These are phyloP conservation scores for Melinaea menophilus DNA, from an alignment of 2,888 invertebrate species.

Conservation along the genomic window DNA sequence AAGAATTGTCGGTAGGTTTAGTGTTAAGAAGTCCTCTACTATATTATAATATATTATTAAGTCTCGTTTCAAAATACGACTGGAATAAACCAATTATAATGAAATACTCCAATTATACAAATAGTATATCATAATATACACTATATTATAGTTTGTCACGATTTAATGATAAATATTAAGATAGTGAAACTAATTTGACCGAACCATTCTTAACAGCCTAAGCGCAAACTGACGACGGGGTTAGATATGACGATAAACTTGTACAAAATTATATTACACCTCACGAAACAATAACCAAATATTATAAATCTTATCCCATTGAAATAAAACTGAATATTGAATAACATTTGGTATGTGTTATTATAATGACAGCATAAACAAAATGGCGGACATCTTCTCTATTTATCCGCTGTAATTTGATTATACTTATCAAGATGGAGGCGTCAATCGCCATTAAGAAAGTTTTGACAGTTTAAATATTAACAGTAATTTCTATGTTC, in stretches of 20 bases:
- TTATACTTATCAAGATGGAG: conserved; percentile 71
- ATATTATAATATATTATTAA: too few species aligned
- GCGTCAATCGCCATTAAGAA: conserved; percentile 66
- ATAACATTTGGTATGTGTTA: background rate
- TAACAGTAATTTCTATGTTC: background rate
- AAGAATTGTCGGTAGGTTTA: too few species aligned
- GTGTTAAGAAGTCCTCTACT: too few species aligned
- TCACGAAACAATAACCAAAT: conserved; percentile 10
- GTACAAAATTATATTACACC: background rate
- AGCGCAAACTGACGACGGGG: conserved; percentile 56
- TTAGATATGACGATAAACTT: conserved; percentile 46
- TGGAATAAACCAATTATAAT: too few species aligned
- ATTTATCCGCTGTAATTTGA: conserved; percentile 50
- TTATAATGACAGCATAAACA: conserved; percentile 2
- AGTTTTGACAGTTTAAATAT: conserved; percentile 48
- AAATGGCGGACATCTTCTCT: conserved; percentile 26
- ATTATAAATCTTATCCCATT: conserved; percentile 6
- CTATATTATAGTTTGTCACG: background rate
- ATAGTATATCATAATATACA: too few species aligned
- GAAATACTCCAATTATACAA: too few species aligned
- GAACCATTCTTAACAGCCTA: conserved; percentile 49
- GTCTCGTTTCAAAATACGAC: too few species aligned
- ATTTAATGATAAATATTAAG: conserved; percentile 21
- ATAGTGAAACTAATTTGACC: conserved; percentile 49
- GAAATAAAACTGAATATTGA: conserved; percentile 16